These are phyloP conservation scores for Pseudomyrmex concolor DNA, from an alignment of 1,140 invertebrate genomes.

Conservation along the genomic window DNA sequence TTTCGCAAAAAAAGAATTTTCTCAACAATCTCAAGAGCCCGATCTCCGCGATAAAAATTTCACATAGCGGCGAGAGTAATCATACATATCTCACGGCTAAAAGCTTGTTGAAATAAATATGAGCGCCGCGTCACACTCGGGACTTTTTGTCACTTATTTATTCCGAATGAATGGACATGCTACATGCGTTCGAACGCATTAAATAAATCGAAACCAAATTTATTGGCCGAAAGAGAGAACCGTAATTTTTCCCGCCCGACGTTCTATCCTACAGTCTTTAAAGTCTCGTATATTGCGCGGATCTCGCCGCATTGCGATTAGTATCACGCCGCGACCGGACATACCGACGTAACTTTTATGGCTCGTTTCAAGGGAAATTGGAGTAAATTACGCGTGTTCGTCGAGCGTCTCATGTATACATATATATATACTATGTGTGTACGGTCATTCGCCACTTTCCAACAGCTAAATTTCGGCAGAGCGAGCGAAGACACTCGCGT, in stretches of 20 bases:
- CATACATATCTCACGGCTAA: neutral
- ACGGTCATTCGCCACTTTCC: neutral
- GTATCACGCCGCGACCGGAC: constrained; percentile 61
- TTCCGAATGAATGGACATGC: neutral
- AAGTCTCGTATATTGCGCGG: constrained; percentile 6
- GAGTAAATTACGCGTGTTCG: constrained; percentile 66
- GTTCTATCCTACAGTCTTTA: neutral
- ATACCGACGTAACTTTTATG: constrained; percentile 68
- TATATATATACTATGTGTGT: neutral
- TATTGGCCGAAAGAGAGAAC: neutral
- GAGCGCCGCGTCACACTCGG: neutral
- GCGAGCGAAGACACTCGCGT: constrained; percentile 7
- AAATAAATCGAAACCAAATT: neutral
- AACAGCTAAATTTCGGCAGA: neutral
- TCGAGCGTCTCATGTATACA: constrained; percentile 12
- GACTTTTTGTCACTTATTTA: neutral
- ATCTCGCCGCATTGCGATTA: constrained; percentile 31
- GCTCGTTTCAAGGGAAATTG: constrained; percentile 66
- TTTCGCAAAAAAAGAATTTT: neutral
- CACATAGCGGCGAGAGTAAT: neutral
- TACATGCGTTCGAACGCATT: neutral
- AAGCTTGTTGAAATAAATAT: neutral
- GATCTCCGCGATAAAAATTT: neutral
- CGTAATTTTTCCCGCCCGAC: neutral
- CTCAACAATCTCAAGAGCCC: neutral